Percentiles rank a stretch among this genome's conserved stretches.
Conservation (phyloP, 2,113 vertebrate genomes). For the Urocynchramus pylzowi region DNA sequence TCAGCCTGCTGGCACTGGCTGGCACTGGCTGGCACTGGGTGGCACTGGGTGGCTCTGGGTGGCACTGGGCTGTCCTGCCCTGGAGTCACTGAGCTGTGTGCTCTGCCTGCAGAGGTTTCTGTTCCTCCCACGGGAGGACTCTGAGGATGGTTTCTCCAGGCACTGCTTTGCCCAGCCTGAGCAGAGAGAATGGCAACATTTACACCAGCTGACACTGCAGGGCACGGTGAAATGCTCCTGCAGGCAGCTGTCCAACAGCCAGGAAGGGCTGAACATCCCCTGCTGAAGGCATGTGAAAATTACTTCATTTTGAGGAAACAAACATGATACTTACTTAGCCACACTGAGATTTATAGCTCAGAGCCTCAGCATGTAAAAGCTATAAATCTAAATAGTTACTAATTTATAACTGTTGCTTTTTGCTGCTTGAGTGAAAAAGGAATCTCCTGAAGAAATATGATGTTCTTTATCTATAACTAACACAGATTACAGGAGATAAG, state of each 20-base stretch:
- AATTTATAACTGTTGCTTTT: slow-evolving; percentile 8
- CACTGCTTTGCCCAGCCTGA: neutral
- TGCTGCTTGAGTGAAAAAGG: neutral
- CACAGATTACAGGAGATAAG: neutral
- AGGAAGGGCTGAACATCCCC: neutral
- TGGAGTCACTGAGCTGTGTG: accelerated
- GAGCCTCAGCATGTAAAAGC: neutral
- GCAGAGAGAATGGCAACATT: neutral
- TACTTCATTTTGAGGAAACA: neutral
- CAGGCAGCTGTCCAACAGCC: neutral
- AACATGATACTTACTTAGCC: neutral
- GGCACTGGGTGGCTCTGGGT: neutral
- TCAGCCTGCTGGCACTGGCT: neutral
- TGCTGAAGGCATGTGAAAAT: neutral
- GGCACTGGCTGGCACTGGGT: neutral
- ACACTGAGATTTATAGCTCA: neutral
- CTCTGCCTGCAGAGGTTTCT: neutral
- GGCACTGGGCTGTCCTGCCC: no score
- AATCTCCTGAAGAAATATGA: neutral
- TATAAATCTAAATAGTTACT: neutral
- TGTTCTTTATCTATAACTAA: neutral
- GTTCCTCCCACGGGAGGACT: neutral
- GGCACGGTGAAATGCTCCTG: neutral
- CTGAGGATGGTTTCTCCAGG: neutral
- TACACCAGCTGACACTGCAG: neutral